Conservation (phyloP, 2,888 invertebrate genomes). For the Ceratothoa steindachneri region DNA sequence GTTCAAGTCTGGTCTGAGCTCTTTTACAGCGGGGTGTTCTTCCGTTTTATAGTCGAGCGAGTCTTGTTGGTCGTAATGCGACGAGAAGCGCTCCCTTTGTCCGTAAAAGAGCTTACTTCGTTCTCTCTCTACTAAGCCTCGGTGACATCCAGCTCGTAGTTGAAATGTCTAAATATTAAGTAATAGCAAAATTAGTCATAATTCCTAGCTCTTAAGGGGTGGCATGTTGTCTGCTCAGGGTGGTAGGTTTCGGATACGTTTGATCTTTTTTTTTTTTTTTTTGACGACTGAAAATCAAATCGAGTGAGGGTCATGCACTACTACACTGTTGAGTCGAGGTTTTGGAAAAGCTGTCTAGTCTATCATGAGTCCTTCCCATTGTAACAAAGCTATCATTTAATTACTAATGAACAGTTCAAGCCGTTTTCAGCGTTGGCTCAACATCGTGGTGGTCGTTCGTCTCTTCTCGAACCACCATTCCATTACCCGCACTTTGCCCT, state of each 20-base stretch:
- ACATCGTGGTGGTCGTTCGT: background rate
- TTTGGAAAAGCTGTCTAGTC: background rate
- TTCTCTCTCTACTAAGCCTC: conserved; percentile 3
- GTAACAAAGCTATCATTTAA: background rate
- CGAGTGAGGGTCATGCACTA: background rate
- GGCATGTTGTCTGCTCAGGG: background rate
- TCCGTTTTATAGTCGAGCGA: background rate
- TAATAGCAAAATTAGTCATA: conserved; percentile 10
- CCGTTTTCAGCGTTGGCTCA: background rate
- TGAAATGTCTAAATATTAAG: conserved; percentile 2
- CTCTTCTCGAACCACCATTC: conserved; percentile 1
- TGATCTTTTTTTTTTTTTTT: background rate
- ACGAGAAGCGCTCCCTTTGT: background rate
- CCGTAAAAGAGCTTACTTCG: background rate
- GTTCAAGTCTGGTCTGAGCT: conserved; percentile 42
- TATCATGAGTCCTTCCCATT: background rate
- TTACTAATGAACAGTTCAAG: background rate
- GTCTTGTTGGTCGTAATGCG: conserved; percentile 7
- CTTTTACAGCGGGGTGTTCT: conserved; percentile 35
- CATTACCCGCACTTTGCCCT: conserved; percentile 5
- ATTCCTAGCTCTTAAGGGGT: conserved; percentile 8
- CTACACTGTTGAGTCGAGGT: background rate
- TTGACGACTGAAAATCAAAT: background rate
- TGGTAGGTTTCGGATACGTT: background rate
- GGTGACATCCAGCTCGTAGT: conserved; percentile 7